Evolutionary conservation across 2,113 vertebrate species (phyloP), one percentile per base, ranked within the genome.

Genomic region (Irena cyanogastra): DNA sequence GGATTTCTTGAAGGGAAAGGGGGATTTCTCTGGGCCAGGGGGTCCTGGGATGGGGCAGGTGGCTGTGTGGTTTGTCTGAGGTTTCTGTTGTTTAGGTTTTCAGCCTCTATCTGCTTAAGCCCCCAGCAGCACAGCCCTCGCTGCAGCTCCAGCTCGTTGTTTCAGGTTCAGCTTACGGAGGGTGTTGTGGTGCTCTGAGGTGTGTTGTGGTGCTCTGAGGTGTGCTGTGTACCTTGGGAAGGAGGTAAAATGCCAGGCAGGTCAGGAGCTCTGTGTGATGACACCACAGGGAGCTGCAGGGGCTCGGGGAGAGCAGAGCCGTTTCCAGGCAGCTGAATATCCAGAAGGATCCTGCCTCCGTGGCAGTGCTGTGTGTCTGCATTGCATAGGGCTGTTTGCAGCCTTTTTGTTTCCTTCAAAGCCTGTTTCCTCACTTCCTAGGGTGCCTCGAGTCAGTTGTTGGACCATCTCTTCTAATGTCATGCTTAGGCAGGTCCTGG

Each of bases 181-280:
- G 49, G 7, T 9, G 27, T 1, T 47, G 60, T 30, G 13, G 42
- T 13, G 1, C 37, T 56, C 5, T 5, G 35, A n/a, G 60, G 39
- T 44, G 72, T 0, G 0, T 1, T 23, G 5, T 8, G 52, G n/a
- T n/a, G n/a, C n/a, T 56, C 4, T 5, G 35, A n/a, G 60, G 39
- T 44, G 72, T 0, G 0, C 1, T 23, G 5, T 8, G 52, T 30
- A 3, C 35, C 47, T 84, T 16, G 35, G 47, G 44, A 66, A 44
- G 84, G 44, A 61, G 45, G 14, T 10, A 12, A 4, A 27, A 28
- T 5, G 19, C 45, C 49, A 7, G 19, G 7, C 5, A 3, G 35
- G 30, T n/a, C 24, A 10, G 30, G 28, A 87, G 77, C 28, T 64
- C 53, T 33, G n/a, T 23, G 14, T 4, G 41, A 75, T 16, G 19